Percentiles rank a stretch among this genome's conserved stretches.
Evolutionary conservation across 1,140 invertebrate genomes (phyloP).

Genomic region (Halyomorpha halys): DNA sequence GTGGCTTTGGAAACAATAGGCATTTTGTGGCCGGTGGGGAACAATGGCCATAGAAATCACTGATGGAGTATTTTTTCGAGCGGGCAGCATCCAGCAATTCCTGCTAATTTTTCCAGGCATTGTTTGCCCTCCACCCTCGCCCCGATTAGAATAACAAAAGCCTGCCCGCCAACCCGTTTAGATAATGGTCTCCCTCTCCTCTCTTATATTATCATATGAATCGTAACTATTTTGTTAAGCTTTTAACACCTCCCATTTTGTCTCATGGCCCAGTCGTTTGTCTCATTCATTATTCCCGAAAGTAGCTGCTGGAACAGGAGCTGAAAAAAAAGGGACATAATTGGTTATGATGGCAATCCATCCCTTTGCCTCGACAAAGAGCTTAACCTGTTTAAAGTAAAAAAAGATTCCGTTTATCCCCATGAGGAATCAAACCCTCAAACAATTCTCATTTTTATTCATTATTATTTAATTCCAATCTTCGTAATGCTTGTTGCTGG

Average conservation of each 20-base stretch:
- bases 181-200: background rate
- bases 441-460: too few relatives aligned
- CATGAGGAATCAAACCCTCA: too few relatives aligned
- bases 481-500: too few relatives aligned
- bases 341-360: too few relatives aligned
- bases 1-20: background rate
- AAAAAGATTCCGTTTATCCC: too few relatives aligned
- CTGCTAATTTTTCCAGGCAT: conserved; percentile 14
- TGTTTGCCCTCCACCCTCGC: conserved; percentile 13
- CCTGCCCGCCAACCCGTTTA: background rate
- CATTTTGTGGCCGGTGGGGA: background rate
- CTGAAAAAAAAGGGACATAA: too few relatives aligned
- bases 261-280: too few relatives aligned
- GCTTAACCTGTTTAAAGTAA: too few relatives aligned
- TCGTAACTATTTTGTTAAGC: conserved; percentile 15
- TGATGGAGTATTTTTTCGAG: conserved; percentile 12
- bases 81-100: conserved; percentile 5
- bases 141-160: conserved; percentile 16
- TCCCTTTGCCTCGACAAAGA: too few relatives aligned
- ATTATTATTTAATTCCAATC: too few relatives aligned
- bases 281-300: too few relatives aligned
- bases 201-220: conserved; percentile 14
- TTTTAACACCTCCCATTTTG: conserved; percentile 5
- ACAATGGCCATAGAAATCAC: conserved; percentile 9
- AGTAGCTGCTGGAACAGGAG: too few relatives aligned